These are phyloP conservation scores for Junco hyemalis DNA, from an alignment of 2,113 vertebrate species.

Conservation along the genomic window DNA sequence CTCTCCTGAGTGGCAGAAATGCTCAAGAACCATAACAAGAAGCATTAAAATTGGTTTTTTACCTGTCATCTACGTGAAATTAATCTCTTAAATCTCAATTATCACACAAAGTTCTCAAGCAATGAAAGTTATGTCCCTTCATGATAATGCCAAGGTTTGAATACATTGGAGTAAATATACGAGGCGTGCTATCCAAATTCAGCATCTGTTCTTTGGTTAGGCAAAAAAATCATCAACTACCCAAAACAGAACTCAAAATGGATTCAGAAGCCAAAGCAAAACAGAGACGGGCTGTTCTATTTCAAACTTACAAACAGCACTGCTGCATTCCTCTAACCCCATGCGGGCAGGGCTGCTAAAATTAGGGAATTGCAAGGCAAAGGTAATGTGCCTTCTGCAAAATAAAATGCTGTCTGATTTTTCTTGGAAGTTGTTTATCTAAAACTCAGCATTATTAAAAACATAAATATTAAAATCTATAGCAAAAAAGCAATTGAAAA, in stretches of 20 bases:
- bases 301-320: constrained; percentile 3
- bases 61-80: not conserved
- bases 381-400: not conserved
- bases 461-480: not conserved
- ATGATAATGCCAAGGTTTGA: constrained; percentile 38
- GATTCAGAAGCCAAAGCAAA: constrained; percentile 24
- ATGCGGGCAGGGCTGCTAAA: not conserved
- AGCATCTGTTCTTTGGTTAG: constrained; percentile 57
- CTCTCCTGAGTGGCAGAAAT: not conserved
- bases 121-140: not conserved
- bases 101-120: not conserved
- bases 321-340: constrained; percentile 29
- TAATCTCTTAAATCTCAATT: not conserved
- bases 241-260: constrained; percentile 44
- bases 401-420: not conserved
- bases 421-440: not conserved
- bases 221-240: constrained; percentile 31
- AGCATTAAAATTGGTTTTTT: not conserved
- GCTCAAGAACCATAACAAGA: not conserved
- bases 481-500: not conserved
- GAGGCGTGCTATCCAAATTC: constrained; percentile 11
- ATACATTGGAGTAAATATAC: constrained; percentile 36
- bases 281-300: constrained; percentile 42
- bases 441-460: not conserved
- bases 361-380: not conserved